Evolutionary conservation across 2,797 vertebrate species (phyloP).

Genomic region (Rachycentron canadum): DNA sequence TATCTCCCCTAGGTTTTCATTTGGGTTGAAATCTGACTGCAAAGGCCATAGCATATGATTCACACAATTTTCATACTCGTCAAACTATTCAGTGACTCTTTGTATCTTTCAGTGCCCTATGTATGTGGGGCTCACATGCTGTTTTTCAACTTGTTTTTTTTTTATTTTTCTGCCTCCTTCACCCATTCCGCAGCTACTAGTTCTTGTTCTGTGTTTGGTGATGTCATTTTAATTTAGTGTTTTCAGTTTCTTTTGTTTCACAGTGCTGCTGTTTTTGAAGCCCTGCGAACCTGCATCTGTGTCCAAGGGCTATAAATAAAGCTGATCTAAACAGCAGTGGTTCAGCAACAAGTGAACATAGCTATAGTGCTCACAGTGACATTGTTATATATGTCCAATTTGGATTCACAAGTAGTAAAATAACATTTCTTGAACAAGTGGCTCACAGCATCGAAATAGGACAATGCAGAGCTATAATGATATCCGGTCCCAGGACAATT

Average conservation of each 20-base stretch:
- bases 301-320: constrained; percentile 3
- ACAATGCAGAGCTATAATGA: background rate
- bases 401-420: background rate
- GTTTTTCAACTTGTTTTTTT: background rate
- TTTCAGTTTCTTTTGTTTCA: constrained; percentile 19
- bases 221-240: constrained; percentile 21
- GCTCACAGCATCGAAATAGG: constrained; percentile 10
- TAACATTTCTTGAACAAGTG: background rate
- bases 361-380: background rate
- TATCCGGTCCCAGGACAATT: constrained; percentile 3
- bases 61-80: too few species aligned
- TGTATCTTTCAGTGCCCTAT: too few species aligned
- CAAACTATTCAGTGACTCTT: too few species aligned
- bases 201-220: constrained; percentile 9
- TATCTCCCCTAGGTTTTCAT: too few species aligned
- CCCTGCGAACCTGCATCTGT: background rate
- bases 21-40: too few species aligned
- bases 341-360: constrained; percentile 2
- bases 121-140: background rate
- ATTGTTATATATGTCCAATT: background rate
- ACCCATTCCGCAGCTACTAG: background rate
- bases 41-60: too few species aligned
- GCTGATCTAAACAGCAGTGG: constrained; percentile 6
- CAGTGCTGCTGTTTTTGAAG: background rate
- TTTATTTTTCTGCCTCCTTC: background rate